Evolutionary conservation across 2,113 vertebrate species (phyloP), one percentile per base, ranked within the genome.

Genomic region (Ceratotherium simum): DNA sequence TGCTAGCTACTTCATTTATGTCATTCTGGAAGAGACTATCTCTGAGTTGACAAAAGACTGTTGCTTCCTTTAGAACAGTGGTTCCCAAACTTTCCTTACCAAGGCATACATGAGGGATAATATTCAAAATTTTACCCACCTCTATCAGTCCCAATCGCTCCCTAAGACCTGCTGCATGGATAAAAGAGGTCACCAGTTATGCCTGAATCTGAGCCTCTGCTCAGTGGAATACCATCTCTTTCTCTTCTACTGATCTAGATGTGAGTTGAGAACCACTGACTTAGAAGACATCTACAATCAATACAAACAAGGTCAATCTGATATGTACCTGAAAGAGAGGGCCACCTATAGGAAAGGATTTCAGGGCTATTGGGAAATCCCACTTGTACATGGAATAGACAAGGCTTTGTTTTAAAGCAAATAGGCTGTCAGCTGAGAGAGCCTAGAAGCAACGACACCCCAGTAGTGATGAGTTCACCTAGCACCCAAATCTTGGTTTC

Each of bases 11-110:
- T 70, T 72, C 31, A 97, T 16, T 67, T 72, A 21, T 48, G 48
- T 33, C 72, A 83, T 46, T 39, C 51, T 81, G n/a, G 64, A 89
- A 92, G 48, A 78, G 4, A 84, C 56, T 87, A 58, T 56, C 17
- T 96, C 10, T 96, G 42, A 95, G 4, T 81, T 95, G n/a, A 76
- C 13, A 88, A 89, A 76, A 94, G 14, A 80, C 14, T 54, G 21
- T 73, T 65, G 14, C 25, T 89, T 95, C 83, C 18, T 58, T 60
- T 65, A 80, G 25, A 84, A 81, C 18, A 62, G 14, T 64, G 21
- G 12, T 56, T 91, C 17, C 23, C 78, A 81, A 87, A 73, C 6
- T 86, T 75, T 75, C 8, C 25, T 46, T 70, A 65, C 11, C 23
- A 84, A 96, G 29, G 14, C 27, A 84, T 3, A 70, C 11, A 76